phyloP scores from a whole-genome alignment of 1,140 invertebrate genomes.

The Scaptodrosophila lebanonensis region DNA sequence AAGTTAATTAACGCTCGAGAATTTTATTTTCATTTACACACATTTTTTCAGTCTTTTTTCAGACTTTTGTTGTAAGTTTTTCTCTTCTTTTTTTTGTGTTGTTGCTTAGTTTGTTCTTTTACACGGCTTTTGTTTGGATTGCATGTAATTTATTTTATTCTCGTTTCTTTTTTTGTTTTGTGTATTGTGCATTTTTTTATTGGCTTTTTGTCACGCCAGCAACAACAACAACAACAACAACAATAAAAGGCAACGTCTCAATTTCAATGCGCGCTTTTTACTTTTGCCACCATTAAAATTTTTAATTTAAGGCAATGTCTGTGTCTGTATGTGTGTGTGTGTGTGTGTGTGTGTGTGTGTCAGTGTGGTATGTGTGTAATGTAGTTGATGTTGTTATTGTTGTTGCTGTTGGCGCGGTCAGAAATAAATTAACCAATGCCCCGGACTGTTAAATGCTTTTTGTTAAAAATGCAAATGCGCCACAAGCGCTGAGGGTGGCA shows the following conservation, averaged over 20 bases:
- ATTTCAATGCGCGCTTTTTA: constrained; percentile 60
- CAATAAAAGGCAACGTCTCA: constrained; percentile 49
- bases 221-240: neutral
- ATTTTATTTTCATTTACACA: constrained; percentile 63
- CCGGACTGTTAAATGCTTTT: constrained; percentile 18
- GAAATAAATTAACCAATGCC: constrained; percentile 67
- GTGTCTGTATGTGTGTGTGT: neutral
- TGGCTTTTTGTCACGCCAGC: constrained; percentile 17
- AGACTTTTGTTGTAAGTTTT: too few relatives aligned
- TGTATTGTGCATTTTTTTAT: constrained; percentile 34
- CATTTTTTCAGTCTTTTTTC: constrained; percentile 42
- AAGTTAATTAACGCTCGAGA: constrained; percentile 72
- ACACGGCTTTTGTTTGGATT: constrained; percentile 62
- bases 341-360: too few relatives aligned
- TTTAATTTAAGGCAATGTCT: constrained; percentile 64
- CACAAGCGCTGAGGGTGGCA: neutral
- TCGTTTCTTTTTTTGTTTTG: constrained; percentile 39
- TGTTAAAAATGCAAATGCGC: constrained; percentile 14
- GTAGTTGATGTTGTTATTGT: too few relatives aligned
- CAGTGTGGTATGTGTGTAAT: too few relatives aligned
- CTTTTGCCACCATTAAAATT: constrained; percentile 60
- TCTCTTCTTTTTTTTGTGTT: constrained; percentile 10
- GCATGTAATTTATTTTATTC: constrained; percentile 67
- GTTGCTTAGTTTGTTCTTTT: constrained; percentile 35
- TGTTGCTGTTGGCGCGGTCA: too few relatives aligned